A percentile compares a stretch with the other conserved stretches of the same genome.
phyloP scores from a whole-genome alignment of 2,797 vertebrate genomes.

The Limosa lapponica region DNA sequence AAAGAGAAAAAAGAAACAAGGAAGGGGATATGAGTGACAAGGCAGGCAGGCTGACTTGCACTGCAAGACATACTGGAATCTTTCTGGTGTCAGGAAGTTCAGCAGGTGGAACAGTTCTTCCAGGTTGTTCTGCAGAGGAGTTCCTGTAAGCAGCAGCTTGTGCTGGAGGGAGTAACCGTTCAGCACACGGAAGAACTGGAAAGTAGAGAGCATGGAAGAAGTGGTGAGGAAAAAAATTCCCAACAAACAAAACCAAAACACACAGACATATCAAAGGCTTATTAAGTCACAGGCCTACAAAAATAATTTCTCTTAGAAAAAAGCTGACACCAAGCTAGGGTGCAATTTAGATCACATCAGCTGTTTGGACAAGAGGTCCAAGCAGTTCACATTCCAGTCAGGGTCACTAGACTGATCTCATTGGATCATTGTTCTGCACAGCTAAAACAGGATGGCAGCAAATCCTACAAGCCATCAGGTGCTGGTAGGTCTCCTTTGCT shows the following conservation, averaged over 20 bases:
- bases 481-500: background rate
- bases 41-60: background rate
- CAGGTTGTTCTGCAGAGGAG: slow-evolving; percentile 96
- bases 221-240: background rate
- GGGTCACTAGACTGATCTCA: background rate
- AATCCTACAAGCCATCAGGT: background rate
- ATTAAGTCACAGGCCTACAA: background rate
- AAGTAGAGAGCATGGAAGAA: background rate
- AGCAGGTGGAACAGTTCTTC: slow-evolving; percentile 97
- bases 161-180: slow-evolving; percentile 98
- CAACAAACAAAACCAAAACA: background rate
- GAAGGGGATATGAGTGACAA: background rate
- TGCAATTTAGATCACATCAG: background rate
- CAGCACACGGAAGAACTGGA: slow-evolving; percentile 93
- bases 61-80: slow-evolving; percentile 91
- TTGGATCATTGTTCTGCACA: background rate
- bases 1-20: background rate
- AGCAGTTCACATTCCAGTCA: background rate
- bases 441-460: background rate
- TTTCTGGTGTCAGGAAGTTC: slow-evolving; percentile 94
- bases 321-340: background rate
- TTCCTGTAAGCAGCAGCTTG: slow-evolving; percentile 96
- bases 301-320: background rate
- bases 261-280: background rate
- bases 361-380: background rate